Evolutionary conservation across 2,113 vertebrate genomes (phyloP).

Genomic region (Melanerpes formicivorus): DNA sequence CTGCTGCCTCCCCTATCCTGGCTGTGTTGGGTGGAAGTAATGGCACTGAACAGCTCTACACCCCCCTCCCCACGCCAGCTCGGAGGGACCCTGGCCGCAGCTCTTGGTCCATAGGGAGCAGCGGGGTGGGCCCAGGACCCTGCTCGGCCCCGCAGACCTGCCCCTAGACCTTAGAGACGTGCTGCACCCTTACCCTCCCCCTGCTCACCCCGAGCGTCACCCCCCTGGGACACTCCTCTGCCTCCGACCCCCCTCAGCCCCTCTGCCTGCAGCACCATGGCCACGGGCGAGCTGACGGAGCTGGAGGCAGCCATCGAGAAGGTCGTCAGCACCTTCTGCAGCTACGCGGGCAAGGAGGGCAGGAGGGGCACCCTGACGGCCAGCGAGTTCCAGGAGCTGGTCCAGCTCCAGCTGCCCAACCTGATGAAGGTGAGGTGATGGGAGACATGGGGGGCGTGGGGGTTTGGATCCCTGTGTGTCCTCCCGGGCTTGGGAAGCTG

Average conservation of each 20-base stretch:
- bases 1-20: not conserved
- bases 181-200: not conserved
- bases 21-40: not conserved
- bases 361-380: slow-evolving; percentile 60
- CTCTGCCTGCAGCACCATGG: slow-evolving; percentile 49
- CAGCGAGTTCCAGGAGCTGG: slow-evolving; percentile 68
- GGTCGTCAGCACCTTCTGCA: slow-evolving; percentile 61
- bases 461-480: accelerated
- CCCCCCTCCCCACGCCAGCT: not conserved
- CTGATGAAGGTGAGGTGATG: slow-evolving; percentile 70
- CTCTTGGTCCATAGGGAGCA: accelerated
- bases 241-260: accelerated
- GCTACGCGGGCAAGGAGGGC: slow-evolving; percentile 52
- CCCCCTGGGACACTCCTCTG: accelerated
- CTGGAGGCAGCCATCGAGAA: slow-evolving; percentile 75
- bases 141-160: not conserved
- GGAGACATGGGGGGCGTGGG: not conserved
- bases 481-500: accelerated
- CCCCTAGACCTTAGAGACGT: not conserved
- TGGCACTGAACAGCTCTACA: accelerated
- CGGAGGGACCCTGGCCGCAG: no score
- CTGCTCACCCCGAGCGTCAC: accelerated
- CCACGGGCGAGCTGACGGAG: slow-evolving; percentile 53
- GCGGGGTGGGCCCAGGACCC: no score
- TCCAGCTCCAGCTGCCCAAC: slow-evolving; percentile 70